A percentile compares a stretch with the other conserved stretches of the same genome.
Conservation (phyloP, 2,797 vertebrate genomes). For the Distichodus sexfasciatus region DNA sequence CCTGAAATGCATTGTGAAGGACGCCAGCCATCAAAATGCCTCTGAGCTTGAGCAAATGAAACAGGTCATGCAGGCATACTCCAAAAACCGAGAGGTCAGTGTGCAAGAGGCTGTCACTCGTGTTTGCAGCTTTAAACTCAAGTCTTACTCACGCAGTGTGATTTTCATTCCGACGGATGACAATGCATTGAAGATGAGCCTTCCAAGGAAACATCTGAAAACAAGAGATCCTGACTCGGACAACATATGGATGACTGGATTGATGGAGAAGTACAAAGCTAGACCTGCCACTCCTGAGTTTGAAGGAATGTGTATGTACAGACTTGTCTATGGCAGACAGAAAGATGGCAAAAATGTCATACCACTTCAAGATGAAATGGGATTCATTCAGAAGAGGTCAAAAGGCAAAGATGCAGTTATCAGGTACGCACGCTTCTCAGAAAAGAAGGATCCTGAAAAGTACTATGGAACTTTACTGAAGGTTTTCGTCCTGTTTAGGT, state of each 20-base stretch:
- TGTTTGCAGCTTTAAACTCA: slow-evolving; percentile 18
- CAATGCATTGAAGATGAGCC: slow-evolving; percentile 25
- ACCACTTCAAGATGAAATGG: background rate
- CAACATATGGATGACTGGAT: slow-evolving; percentile 1
- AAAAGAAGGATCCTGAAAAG: slow-evolving; percentile 1
- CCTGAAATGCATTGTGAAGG: slow-evolving; percentile 14
- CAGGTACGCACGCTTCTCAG: background rate
- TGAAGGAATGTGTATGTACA: slow-evolving; percentile 12
- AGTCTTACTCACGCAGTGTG: slow-evolving; percentile 24
- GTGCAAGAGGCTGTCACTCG: slow-evolving; percentile 12
- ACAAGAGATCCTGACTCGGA: slow-evolving; percentile 20
- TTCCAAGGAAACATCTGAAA: slow-evolving; percentile 3
- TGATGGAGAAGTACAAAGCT: slow-evolving; percentile 22
- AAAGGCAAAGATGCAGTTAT: too few relatives aligned
- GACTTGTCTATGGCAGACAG: slow-evolving; percentile 4
- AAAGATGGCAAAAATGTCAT: slow-evolving; percentile 1
- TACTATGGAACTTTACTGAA: background rate
- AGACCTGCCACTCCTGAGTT: slow-evolving; percentile 4
- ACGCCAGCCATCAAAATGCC: background rate
- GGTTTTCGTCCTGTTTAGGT: background rate
- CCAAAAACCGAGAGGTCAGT: slow-evolving; percentile 8
- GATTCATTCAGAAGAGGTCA: background rate
- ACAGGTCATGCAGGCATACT: slow-evolving; percentile 14
- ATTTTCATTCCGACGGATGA: slow-evolving; percentile 9
- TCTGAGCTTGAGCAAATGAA: slow-evolving; percentile 12